phyloP scores from a whole-genome alignment of 2,113 vertebrate species.

The Hypanus sabinus region DNA sequence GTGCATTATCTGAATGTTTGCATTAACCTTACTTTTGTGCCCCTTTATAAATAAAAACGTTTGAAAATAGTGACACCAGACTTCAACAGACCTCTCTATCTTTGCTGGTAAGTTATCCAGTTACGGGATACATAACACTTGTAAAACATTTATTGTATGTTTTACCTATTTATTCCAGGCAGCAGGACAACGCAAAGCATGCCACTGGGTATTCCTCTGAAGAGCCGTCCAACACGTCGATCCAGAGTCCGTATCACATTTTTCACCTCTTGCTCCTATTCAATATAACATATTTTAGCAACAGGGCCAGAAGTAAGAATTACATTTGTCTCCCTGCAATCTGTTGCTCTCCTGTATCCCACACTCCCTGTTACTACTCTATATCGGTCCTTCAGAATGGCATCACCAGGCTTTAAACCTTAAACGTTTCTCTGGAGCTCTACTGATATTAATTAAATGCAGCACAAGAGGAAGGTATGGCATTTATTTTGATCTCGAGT shows the following conservation, averaged over 20 bases:
- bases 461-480: not conserved
- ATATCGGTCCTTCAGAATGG: not conserved
- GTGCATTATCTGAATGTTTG: too few relatives aligned
- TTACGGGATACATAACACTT: too few relatives aligned
- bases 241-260: slow-evolving; percentile 61
- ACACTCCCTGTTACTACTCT: not conserved
- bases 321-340: not conserved
- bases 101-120: too few relatives aligned
- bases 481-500: not conserved
- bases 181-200: slow-evolving; percentile 72
- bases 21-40: too few relatives aligned
- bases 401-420: not conserved
- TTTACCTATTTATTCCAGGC: slow-evolving; percentile 62
- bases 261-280: slow-evolving; percentile 56
- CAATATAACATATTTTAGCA: not conserved
- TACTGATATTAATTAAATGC: not conserved
- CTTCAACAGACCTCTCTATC: too few relatives aligned
- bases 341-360: not conserved
- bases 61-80: too few relatives aligned
- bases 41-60: too few relatives aligned
- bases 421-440: not conserved
- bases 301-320: slow-evolving; percentile 27
- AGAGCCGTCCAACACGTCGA: slow-evolving; percentile 61
- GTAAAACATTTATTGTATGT: not conserved
- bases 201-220: slow-evolving; percentile 55